Evolutionary conservation across 64 coral and sea anemone species (phyloP), one percentile per base, ranked within the genome.

Genomic region (Platygyra sinensis): DNA sequence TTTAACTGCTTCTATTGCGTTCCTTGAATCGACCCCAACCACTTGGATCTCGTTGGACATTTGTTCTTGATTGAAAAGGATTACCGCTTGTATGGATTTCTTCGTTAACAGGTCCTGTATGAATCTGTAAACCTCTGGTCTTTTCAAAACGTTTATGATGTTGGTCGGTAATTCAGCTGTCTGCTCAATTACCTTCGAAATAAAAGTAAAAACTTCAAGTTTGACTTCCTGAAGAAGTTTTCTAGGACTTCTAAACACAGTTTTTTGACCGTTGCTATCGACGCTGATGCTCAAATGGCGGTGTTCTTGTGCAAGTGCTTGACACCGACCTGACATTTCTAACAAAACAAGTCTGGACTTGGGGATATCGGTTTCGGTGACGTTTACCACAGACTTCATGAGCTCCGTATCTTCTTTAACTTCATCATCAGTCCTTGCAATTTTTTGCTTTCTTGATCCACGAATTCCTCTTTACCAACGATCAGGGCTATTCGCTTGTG

Each of bases 31-130:
- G 2, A 88, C 10, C 22, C 82, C 94, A 25, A 87, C 72, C 28
- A 95, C 73, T 4, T 31, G 13, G 2, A 95, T 22, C 60, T 95
- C 84, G 12, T 73, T 95, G 25, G 36, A 15, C 28, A 52, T 77
- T 24, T 78, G 54, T 20, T n/a, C 30, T 64, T 82, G 76, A 75
- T 82, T 79, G 29, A 36, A 82, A 74, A 93, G 24, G 20, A 80
- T 8, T 14, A 87, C 86, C 0, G 73, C 77, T 20, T 20, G 30
- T 42, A 83, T 83, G 60, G 8, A 22, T 10, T 49, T 83, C 18
- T 83, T 0, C 12, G 24, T 46, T 18, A 83, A 46, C 16, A 83
- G 60, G 22, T 65, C 61, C 3, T 65, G 80, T 1, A 83, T 65
- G 19, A 67, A 65, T 39, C 4, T 46, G 39, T 31, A 83, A n/a